Evolutionary conservation across 2,888 invertebrate species (phyloP).

Genomic region (Stictocephala bisonia): DNA sequence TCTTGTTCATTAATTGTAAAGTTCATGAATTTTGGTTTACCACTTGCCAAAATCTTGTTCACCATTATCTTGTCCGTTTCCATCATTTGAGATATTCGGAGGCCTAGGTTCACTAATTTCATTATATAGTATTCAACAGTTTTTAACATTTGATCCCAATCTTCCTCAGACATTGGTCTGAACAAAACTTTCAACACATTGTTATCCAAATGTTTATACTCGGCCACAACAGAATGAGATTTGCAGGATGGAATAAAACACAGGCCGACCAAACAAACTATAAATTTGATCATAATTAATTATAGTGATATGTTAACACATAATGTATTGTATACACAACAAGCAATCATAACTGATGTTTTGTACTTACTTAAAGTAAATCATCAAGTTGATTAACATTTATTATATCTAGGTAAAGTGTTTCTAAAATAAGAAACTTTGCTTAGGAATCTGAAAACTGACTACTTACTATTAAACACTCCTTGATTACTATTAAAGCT

Average conservation of each 20-base stretch:
- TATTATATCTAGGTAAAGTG: no score
- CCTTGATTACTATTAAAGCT: no score
- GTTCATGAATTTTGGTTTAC: slow-evolving; percentile 16
- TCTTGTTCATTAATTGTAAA: slow-evolving; percentile 24
- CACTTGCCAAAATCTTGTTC: slow-evolving; percentile 6
- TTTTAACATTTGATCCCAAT: slow-evolving; percentile 22
- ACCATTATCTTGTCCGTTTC: slow-evolving; percentile 20
- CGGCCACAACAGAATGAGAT: slow-evolving; percentile 22
- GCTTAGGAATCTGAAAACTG: no score
- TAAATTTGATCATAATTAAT: not conserved
- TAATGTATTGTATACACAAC: not conserved
- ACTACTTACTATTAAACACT: no score
- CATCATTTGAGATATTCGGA: slow-evolving; percentile 14
- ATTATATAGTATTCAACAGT: slow-evolving; percentile 24
- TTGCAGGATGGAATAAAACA: not conserved
- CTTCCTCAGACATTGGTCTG: not conserved
- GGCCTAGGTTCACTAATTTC: slow-evolving; percentile 18
- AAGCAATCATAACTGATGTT: no score
- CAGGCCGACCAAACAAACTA: not conserved
- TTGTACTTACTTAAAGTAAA: no score
- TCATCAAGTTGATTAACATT: no score
- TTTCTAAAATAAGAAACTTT: no score
- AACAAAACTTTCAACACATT: slow-evolving; percentile 14
- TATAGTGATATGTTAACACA: not conserved
- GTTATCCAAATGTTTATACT: slow-evolving; percentile 26